phyloP scores from a whole-genome alignment of 2,113 vertebrate genomes.

The Lagopus muta region DNA sequence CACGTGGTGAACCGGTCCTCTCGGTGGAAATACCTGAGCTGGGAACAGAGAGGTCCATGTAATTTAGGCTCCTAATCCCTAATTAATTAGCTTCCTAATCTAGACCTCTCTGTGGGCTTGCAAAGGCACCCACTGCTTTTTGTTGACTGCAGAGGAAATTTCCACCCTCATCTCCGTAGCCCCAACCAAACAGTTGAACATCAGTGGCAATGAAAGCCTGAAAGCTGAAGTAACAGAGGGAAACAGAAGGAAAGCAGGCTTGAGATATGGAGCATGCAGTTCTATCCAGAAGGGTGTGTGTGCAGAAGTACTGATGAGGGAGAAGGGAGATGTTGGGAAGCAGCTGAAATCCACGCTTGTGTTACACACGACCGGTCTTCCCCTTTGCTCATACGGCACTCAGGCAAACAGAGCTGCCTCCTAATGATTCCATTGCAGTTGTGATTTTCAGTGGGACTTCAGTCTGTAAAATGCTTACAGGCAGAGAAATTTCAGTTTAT shows the following conservation, averaged over 20 bases:
- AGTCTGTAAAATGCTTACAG: neutral
- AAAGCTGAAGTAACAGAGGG: neutral
- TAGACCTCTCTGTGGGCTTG: constrained; percentile 38
- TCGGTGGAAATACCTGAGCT: neutral
- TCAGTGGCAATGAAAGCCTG: neutral
- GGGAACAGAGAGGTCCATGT: neutral
- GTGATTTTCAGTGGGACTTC: neutral
- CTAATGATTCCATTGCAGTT: neutral
- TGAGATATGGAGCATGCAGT: neutral
- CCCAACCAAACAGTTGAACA: neutral
- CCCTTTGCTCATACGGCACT: accelerated
- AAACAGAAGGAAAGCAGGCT: neutral
- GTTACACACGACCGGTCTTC: neutral
- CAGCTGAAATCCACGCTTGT: neutral
- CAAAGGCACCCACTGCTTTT: constrained; percentile 33
- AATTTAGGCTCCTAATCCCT: constrained; percentile 55
- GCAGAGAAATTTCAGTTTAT: neutral
- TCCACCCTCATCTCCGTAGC: neutral
- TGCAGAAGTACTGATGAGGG: neutral
- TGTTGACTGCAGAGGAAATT: constrained; percentile 53
- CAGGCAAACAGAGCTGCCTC: neutral
- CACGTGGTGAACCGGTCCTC: neutral
- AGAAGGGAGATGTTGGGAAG: neutral
- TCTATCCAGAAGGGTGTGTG: neutral
- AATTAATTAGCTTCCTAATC: constrained; percentile 64